Evolutionary conservation across 2,888 invertebrate species (phyloP).

Genomic region (Diachrysia chrysitis): DNA sequence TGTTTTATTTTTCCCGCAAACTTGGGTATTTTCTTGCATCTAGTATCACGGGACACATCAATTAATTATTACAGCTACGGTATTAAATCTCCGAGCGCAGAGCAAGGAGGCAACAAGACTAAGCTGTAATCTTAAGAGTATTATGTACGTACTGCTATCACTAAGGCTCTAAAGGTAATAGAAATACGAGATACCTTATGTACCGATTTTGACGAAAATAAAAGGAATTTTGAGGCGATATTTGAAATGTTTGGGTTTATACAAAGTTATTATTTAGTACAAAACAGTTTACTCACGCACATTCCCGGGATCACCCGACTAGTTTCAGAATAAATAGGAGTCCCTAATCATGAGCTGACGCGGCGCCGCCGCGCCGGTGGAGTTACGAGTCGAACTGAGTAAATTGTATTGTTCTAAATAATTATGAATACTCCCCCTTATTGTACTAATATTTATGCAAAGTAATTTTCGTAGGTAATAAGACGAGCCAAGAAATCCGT

Average conservation of each 20-base stretch:
- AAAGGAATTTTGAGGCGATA: neutral
- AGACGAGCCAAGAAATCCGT: no score
- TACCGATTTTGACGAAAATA: neutral
- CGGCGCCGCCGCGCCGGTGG: no score
- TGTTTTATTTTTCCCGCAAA: neutral
- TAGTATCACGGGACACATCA: neutral
- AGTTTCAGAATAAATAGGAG: no score
- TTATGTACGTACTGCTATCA: neutral
- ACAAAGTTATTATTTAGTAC: no score
- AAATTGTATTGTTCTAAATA: no score
- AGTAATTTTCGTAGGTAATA: no score
- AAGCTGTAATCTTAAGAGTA: conserved; percentile 5
- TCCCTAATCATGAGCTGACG: no score
- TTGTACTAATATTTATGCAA: no score
- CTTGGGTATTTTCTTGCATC: neutral
- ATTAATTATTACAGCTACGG: conserved; percentile 1
- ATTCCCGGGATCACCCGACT: no score
- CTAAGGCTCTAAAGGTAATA: neutral
- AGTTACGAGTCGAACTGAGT: no score
- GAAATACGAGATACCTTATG: neutral
- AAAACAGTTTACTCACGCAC: no score
- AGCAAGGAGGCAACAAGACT: neutral
- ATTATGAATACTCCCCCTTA: no score
- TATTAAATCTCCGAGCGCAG: conserved; percentile 7
- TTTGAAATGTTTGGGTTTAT: neutral